A percentile compares a stretch with the other conserved stretches of the same genome.
phyloP scores from a whole-genome alignment of 2,888 invertebrate species.

The Apodemia hepburni region DNA sequence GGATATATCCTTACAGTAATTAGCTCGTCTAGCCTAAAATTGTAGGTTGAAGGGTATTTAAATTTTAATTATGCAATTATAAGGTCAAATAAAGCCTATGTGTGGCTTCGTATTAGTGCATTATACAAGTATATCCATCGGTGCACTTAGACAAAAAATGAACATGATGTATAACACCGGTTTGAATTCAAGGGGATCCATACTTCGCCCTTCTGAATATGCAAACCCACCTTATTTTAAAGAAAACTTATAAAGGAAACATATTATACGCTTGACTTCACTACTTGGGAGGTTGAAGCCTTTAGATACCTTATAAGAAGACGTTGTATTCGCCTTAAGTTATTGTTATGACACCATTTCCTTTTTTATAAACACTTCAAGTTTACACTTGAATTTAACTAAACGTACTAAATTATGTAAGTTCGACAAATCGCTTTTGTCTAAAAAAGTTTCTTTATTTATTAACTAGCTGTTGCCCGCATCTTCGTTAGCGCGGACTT shows the following conservation, averaged over 20 bases:
- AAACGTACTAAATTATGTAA: too few species aligned
- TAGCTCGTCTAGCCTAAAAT: not conserved
- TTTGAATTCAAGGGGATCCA: not conserved
- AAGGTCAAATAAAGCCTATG: not conserved
- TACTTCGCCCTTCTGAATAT: not conserved
- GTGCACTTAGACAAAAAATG: not conserved
- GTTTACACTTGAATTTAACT: not conserved
- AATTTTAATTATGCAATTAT: not conserved
- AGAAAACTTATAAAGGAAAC: constrained; percentile 14
- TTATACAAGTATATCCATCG: not conserved
- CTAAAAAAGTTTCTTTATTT: too few species aligned
- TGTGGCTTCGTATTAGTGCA: not conserved
- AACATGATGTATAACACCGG: not conserved
- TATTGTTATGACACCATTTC: constrained; percentile 9
- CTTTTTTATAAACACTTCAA: not conserved
- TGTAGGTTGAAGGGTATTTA: not conserved
- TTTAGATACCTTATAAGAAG: constrained; percentile 3
- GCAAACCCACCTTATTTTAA: constrained; percentile 8
- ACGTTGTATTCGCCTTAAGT: constrained; percentile 7
- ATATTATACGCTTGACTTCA: constrained; percentile 11
- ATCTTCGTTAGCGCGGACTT: too few species aligned
- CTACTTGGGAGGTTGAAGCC: constrained; percentile 14
- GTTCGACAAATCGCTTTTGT: too few species aligned
- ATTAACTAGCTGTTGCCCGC: too few species aligned
- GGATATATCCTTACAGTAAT: not conserved